Evolutionary conservation across 2,888 invertebrate genomes (phyloP).

Genomic region (Cephus nigrinus): DNA sequence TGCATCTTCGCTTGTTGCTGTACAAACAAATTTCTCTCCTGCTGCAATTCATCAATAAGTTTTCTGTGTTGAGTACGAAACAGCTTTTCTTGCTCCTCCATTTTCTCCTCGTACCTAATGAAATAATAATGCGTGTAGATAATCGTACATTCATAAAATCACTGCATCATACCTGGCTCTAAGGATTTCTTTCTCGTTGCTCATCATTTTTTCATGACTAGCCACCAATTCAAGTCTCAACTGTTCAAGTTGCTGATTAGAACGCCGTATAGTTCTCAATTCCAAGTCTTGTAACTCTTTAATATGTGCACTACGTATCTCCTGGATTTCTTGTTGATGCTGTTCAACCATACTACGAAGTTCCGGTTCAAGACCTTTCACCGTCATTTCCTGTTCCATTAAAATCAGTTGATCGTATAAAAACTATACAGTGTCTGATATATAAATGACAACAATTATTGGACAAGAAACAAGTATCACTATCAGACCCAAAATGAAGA

Average conservation of each 20-base stretch:
- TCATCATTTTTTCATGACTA: conserved; percentile 73
- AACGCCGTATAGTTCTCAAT: conserved; percentile 71
- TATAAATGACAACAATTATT: not conserved
- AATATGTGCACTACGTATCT: conserved; percentile 76
- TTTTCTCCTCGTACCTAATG: conserved; percentile 49
- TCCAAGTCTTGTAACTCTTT: conserved; percentile 75
- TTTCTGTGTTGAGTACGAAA: conserved; percentile 45
- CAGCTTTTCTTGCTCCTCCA: conserved; percentile 52
- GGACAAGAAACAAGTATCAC: not conserved
- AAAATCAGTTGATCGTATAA: conserved; percentile 13
- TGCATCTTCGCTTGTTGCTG: conserved; percentile 46
- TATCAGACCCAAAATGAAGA: not conserved
- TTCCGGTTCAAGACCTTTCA: conserved; percentile 89
- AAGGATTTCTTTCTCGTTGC: conserved; percentile 72
- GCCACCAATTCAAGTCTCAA: conserved; percentile 72
- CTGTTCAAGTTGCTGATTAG: conserved; percentile 72
- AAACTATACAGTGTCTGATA: conserved; percentile 15
- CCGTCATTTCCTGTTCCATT: conserved; percentile 77
- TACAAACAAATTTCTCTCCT: conserved; percentile 42
- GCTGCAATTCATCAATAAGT: conserved; percentile 47
- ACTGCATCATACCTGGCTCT: conserved; percentile 66
- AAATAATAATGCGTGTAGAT: not conserved
- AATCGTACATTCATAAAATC: not conserved
- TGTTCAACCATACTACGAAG: conserved; percentile 81
- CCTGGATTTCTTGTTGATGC: conserved; percentile 77